Percentiles rank a stretch among this genome's conserved stretches.
These are phyloP conservation scores for Drosophila ironensis DNA, from an alignment of 1,140 invertebrate species.

Conservation along the genomic window DNA sequence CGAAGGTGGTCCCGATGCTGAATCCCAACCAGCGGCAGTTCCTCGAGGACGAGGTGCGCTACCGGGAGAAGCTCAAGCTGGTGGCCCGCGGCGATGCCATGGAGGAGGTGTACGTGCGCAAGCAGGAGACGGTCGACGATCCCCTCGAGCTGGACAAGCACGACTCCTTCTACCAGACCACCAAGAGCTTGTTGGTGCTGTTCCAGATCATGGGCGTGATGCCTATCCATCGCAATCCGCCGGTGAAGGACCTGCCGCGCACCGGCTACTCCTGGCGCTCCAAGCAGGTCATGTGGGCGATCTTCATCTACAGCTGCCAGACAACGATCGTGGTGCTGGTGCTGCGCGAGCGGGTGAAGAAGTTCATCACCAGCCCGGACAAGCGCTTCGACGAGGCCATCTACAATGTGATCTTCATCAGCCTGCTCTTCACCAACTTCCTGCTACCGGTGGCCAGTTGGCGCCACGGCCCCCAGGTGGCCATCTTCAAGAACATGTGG, in stretches of 20 bases:
- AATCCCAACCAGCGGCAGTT: slow-evolving; percentile 81
- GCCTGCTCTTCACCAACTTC: slow-evolving; percentile 87
- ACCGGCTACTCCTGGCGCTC: slow-evolving; percentile 85
- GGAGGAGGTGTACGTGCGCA: slow-evolving; percentile 68
- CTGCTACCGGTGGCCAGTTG: slow-evolving; percentile 86
- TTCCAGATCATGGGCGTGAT: slow-evolving; percentile 89
- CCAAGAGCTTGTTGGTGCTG: slow-evolving; percentile 86
- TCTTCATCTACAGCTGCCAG: slow-evolving; percentile 84
- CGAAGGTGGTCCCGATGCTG: slow-evolving; percentile 70
- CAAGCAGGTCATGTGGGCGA: slow-evolving; percentile 84
- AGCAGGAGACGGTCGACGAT: slow-evolving; percentile 73
- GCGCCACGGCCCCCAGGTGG: slow-evolving; percentile 86
- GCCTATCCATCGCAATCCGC: slow-evolving; percentile 86
- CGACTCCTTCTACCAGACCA: slow-evolving; percentile 86
- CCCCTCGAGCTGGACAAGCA: slow-evolving; percentile 83
- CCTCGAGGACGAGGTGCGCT: slow-evolving; percentile 78
- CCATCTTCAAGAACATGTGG: slow-evolving; percentile 89
- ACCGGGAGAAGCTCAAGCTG: slow-evolving; percentile 70
- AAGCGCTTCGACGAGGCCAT: slow-evolving; percentile 88
- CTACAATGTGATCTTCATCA: slow-evolving; percentile 87
- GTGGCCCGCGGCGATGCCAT: slow-evolving; percentile 51
- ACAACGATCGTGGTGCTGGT: slow-evolving; percentile 84
- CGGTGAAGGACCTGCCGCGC: slow-evolving; percentile 81
- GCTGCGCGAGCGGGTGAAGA: slow-evolving; percentile 83
- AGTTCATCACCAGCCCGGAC: slow-evolving; percentile 84